Evolutionary conservation across 2,113 vertebrate species (phyloP), one percentile per base, ranked within the genome.

Genomic region (Spilogale gracilis): DNA sequence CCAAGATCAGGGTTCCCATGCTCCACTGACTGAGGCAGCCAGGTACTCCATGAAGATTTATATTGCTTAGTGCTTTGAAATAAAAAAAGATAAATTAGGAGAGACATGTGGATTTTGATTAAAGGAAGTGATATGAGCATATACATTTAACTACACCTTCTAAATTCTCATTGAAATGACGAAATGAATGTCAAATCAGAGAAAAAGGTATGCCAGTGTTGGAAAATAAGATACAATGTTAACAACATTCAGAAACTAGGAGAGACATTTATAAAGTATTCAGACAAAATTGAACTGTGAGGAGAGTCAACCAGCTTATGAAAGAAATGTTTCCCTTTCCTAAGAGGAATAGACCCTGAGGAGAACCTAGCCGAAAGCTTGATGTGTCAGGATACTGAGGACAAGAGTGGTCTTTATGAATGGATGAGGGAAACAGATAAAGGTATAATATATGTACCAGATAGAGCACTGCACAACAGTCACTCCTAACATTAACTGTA

Each of bases 41-140:
- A 30, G 25, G 74, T 3, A 50, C 45, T 30, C 17, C 50, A 79
- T 79, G 50, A 79, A 79, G 50, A n/a, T 79, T 54, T 54, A 3
- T 94, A 81, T 91, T 94, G 93, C 45, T 94, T 61, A 32, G 69
- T 95, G 38, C 56, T 94, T 85, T 94, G 76, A 90, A 94, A 88
- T 27, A 85, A 58, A 50, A 91, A 83, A 89, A 83, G 69, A 54
- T 12, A 9, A 23, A 84, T 95, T 92, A 78, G 60, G 56, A 85
- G 94, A 93, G 73, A 80, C 43, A 87, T 74, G 54, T 92, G 61
- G 38, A 65, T 90, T 94, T 23, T 88, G 74, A 93, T 82, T 52
- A 90, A 90, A 89, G 54, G 63, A 95, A 96, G 63, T 79, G 38
- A 79, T 89, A 58, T 94, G 67, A 88, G 43, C 25, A 17, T 74